Evolutionary conservation across 2,888 invertebrate species (phyloP).

Genomic region (Parnassius mnemosyne): DNA sequence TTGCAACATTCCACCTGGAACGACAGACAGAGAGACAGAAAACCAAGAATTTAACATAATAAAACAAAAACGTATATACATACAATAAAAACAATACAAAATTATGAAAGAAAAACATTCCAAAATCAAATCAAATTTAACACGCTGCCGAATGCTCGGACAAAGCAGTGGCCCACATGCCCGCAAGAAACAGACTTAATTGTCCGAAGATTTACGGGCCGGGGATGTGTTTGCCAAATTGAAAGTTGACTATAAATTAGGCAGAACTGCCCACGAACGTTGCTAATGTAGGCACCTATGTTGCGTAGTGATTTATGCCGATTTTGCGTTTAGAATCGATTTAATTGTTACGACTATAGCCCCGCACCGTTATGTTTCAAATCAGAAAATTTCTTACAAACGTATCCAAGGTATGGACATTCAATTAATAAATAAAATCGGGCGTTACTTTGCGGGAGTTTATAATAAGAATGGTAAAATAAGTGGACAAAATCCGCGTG

Average conservation of each 20-base stretch:
- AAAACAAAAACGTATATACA: too few relatives aligned
- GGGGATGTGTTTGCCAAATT: conserved; percentile 68
- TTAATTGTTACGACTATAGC: conserved; percentile 19
- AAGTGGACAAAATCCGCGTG: too few relatives aligned
- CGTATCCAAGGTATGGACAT: too few relatives aligned
- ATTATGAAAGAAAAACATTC: background rate
- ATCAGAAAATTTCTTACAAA: background rate
- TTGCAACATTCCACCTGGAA: too few relatives aligned
- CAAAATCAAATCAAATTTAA: conserved; percentile 18
- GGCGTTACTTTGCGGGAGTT: too few relatives aligned
- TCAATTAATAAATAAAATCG: too few relatives aligned
- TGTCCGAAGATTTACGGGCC: conserved; percentile 67
- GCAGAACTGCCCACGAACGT: conserved; percentile 36
- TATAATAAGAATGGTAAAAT: too few relatives aligned
- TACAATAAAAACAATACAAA: too few relatives aligned
- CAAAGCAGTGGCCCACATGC: conserved; percentile 39
- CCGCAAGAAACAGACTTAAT: conserved; percentile 67
- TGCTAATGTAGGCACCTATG: conserved; percentile 37
- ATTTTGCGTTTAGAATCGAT: conserved; percentile 22
- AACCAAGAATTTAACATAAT: too few relatives aligned
- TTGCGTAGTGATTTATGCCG: conserved; percentile 33
- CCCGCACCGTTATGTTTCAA: background rate
- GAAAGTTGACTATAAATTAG: conserved; percentile 76
- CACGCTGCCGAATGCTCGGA: conserved; percentile 31
- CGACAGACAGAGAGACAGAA: too few relatives aligned